These are phyloP conservation scores for Rhyacichthys aspro DNA, from an alignment of 2,797 vertebrate species.

Conservation along the genomic window DNA sequence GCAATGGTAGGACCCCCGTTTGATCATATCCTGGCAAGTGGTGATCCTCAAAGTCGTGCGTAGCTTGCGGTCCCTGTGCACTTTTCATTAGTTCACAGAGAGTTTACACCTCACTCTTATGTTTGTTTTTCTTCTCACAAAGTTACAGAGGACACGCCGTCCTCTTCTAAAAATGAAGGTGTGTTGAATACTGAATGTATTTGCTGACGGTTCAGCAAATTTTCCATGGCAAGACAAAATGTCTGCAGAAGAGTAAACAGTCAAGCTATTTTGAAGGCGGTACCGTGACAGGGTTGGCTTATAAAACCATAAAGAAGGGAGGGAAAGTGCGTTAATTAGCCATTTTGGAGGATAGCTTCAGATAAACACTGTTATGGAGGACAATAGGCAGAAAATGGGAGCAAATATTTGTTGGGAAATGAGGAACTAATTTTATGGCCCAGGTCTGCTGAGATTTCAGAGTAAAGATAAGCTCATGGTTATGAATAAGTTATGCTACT, in stretches of 20 bases:
- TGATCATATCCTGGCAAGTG: slow-evolving; percentile 30
- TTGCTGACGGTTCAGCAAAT: slow-evolving; percentile 61
- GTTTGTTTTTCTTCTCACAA: slow-evolving; percentile 61
- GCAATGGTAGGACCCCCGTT: slow-evolving; percentile 29
- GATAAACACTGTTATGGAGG: slow-evolving; percentile 72
- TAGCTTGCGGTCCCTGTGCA: slow-evolving; percentile 36
- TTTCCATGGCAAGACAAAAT: slow-evolving; percentile 57
- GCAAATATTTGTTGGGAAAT: slow-evolving; percentile 76
- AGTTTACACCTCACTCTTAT: slow-evolving; percentile 55
- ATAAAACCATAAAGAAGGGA: slow-evolving; percentile 52
- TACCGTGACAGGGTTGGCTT: slow-evolving; percentile 67
- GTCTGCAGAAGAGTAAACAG: slow-evolving; percentile 66
- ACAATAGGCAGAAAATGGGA: slow-evolving; percentile 62
- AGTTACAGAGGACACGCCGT: slow-evolving; percentile 67
- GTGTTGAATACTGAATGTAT: slow-evolving; percentile 67
- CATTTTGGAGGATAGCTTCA: slow-evolving; percentile 62
- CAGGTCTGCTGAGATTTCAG: slow-evolving; percentile 66
- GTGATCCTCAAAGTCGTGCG: slow-evolving; percentile 54
- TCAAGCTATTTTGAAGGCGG: slow-evolving; percentile 58
- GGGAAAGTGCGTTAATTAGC: slow-evolving; percentile 61
- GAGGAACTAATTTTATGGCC: slow-evolving; percentile 72
- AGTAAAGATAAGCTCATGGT: slow-evolving; percentile 62
- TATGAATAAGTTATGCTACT: slow-evolving; percentile 71
- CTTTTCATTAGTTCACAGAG: slow-evolving; percentile 60
- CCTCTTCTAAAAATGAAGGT: slow-evolving; percentile 63